Evolutionary conservation across 1,140 invertebrate genomes (phyloP), one percentile per base, ranked within the genome.

Genomic region (Cheumatopsyche charites): DNA sequence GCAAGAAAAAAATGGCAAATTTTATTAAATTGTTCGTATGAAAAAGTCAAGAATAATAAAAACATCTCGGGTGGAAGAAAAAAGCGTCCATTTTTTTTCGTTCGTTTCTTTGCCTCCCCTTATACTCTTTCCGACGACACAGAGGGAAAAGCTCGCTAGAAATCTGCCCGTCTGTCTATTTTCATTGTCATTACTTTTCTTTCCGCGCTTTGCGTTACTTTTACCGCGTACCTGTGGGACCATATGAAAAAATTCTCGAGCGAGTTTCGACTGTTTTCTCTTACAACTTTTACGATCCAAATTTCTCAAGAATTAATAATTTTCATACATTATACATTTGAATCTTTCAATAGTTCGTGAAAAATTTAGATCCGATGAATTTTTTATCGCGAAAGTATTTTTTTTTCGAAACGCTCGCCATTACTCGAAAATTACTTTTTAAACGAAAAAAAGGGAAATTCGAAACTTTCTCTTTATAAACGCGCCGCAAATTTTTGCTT

Each of bases 111-210:
- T n/a, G n/a, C n/a, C n/a, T n/a, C n/a, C n/a, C 29, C 29, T 36
- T 36, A 36, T 36, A 36, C 29, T 58, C 17, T 58, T 58, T 58
- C 55, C 15, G 47, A 52, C 7, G 47, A 52, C 47, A 52, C 15
- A 17, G 47, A 17, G 21, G 7, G 23, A 58, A 23, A 58, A 58
- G 23, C 55, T 58, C 21, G 55, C 23, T 21, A 58, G 55, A 58
- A 58, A 58, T 58, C 55, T 26, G 55, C 55, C 29, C 23, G 55
- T 58, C 55, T 58, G 55, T 58, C 55, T 58, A 58, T 58, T 58
- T 58, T 58, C 55, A 58, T 58, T 58, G 55, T 58, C 55, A 23
- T 58, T 58, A 58, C 23, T 25, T 58, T 58, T 58, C 23, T 23
- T 58, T 58, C 21, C 13, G 55, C 21, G 21, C 55, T 21, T 23